These are phyloP conservation scores for Eurytoma californica DNA, from an alignment of 2,888 invertebrate species.

Conservation along the genomic window DNA sequence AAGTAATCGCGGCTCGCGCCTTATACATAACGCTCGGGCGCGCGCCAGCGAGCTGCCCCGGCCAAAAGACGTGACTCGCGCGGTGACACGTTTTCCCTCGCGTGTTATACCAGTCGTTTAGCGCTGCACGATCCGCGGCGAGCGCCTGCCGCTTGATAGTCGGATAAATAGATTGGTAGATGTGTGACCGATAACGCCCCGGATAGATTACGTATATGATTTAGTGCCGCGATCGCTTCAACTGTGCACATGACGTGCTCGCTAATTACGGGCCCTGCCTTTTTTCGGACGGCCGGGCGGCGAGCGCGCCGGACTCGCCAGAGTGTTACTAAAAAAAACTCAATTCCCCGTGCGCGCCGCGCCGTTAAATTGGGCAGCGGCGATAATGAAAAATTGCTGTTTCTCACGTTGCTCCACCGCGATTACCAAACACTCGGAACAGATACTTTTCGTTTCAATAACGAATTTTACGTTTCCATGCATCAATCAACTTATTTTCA, in stretches of 20 bases:
- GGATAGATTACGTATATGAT: slow-evolving; percentile 52
- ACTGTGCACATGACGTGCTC: not conserved
- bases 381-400: not conserved
- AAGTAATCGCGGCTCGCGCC: slow-evolving; percentile 42
- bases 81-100: slow-evolving; percentile 47
- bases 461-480: too few species aligned
- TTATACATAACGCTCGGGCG: not conserved
- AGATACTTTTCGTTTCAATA: too few species aligned
- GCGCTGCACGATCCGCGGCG: slow-evolving; percentile 32
- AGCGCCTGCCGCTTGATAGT: slow-evolving; percentile 11
- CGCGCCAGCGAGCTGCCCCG: not conserved
- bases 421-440: too few species aligned
- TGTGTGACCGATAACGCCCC: slow-evolving; percentile 22
- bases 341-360: not conserved
- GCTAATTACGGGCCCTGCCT: slow-evolving; percentile 25
- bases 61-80: slow-evolving; percentile 39
- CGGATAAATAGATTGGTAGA: slow-evolving; percentile 48
- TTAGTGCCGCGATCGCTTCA: slow-evolving; percentile 26
- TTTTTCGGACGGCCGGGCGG: not conserved
- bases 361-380: not conserved
- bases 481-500: too few species aligned
- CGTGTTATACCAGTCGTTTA: slow-evolving; percentile 33
- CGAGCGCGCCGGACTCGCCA: not conserved
- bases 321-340: not conserved
- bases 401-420: not conserved